Evolutionary conservation across 2,888 invertebrate species (phyloP).

Genomic region (Bruchidius siliquastri): DNA sequence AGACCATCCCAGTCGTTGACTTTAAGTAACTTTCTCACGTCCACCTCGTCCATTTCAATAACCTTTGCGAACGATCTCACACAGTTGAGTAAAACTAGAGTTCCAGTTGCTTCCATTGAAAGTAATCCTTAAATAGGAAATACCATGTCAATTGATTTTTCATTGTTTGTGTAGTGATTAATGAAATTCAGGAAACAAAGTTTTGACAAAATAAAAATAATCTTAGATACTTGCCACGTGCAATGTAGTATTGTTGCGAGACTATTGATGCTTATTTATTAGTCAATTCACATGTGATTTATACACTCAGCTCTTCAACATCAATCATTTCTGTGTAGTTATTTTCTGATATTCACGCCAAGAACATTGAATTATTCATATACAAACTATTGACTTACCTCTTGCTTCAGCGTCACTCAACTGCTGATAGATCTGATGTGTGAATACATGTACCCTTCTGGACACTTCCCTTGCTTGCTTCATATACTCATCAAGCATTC

Average conservation of each 20-base stretch:
- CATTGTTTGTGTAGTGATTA: too few species aligned
- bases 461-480: slow-evolving; percentile 5
- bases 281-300: too few species aligned
- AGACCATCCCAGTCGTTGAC: slow-evolving; percentile 8
- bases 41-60: slow-evolving; percentile 13
- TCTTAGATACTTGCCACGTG: too few species aligned
- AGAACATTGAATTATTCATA: too few species aligned
- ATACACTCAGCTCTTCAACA: too few species aligned
- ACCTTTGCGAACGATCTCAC: slow-evolving; percentile 13
- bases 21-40: slow-evolving; percentile 7
- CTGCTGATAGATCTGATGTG: slow-evolving; percentile 12
- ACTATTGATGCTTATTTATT: too few species aligned
- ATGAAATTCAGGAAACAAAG: too few species aligned
- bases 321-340: too few species aligned
- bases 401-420: slow-evolving; percentile 9
- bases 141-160: neutral
- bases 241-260: too few species aligned
- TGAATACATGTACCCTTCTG: slow-evolving; percentile 15
- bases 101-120: slow-evolving; percentile 10
- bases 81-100: slow-evolving; percentile 11
- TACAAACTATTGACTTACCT: slow-evolving; percentile 6
- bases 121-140: slow-evolving; percentile 12
- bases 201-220: too few species aligned
- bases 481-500: slow-evolving; percentile 11
- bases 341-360: too few species aligned